phyloP scores from a whole-genome alignment of 2,888 invertebrate genomes.

The Trisateles emortualis region DNA sequence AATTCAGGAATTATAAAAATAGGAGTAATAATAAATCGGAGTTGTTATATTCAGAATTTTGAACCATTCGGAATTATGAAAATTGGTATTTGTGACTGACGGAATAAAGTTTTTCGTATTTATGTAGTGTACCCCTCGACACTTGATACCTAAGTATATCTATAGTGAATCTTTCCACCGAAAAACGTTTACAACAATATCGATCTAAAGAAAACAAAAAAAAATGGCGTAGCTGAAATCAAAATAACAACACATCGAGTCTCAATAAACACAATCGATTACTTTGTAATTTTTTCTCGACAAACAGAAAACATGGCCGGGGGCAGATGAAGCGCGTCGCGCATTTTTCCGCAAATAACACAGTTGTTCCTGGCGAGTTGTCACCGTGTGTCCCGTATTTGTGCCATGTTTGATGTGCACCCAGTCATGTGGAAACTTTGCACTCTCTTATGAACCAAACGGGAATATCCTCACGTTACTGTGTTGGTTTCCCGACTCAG shows the following conservation, averaged over 20 bases:
- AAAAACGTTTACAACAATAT: too few relatives aligned
- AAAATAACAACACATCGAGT: conserved; percentile 8
- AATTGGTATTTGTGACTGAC: too few relatives aligned
- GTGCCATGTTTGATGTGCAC: conserved; percentile 28
- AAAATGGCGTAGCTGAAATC: neutral
- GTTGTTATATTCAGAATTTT: too few relatives aligned
- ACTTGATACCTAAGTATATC: too few relatives aligned
- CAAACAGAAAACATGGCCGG: conserved; percentile 12
- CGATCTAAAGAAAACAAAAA: too few relatives aligned
- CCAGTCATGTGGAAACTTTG: conserved; percentile 34
- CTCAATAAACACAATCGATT: conserved; percentile 8
- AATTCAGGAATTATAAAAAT: too few relatives aligned
- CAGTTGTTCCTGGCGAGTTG: conserved; percentile 4
- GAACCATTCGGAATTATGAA: too few relatives aligned
- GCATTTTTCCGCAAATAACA: conserved; percentile 29
- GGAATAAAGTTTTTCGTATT: too few relatives aligned
- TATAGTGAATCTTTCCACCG: too few relatives aligned
- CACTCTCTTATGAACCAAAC: conserved; percentile 22
- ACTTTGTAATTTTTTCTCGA: conserved; percentile 21
- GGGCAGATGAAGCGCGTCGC: neutral
- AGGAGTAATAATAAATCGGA: too few relatives aligned
- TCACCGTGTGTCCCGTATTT: conserved; percentile 19
- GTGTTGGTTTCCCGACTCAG: neutral
- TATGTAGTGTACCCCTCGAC: too few relatives aligned
- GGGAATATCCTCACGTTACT: conserved; percentile 4